Evolutionary conservation across 2,797 vertebrate species (phyloP).

Genomic region (Clarias laeviceps): DNA sequence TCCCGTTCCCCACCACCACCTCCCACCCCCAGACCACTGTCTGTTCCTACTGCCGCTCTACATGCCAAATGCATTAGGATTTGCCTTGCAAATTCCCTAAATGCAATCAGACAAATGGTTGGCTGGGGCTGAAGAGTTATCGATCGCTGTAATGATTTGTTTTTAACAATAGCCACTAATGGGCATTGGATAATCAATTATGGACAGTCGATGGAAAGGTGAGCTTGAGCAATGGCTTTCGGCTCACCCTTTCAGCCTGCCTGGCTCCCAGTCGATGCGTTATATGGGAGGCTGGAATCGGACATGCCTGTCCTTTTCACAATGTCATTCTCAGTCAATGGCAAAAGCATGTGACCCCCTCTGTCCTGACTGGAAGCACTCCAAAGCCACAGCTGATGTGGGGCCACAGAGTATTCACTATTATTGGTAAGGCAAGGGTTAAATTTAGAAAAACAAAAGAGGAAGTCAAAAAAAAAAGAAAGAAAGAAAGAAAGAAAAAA

Average conservation of each 20-base stretch:
- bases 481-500: slow-evolving; percentile 34
- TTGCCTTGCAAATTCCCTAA: slow-evolving; percentile 86
- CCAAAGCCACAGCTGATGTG: not conserved
- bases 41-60: slow-evolving; percentile 55
- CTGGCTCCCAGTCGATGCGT: slow-evolving; percentile 48
- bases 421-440: slow-evolving; percentile 9
- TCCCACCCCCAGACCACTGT: slow-evolving; percentile 57
- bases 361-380: slow-evolving; percentile 22
- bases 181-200: slow-evolving; percentile 95
- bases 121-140: slow-evolving; percentile 86
- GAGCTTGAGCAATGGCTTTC: slow-evolving; percentile 73
- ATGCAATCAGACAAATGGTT: slow-evolving; percentile 74
- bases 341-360: slow-evolving; percentile 38
- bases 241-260: slow-evolving; percentile 68
- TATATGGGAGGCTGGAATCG: slow-evolving; percentile 21
- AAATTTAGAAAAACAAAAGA: slow-evolving; percentile 50
- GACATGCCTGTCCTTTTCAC: slow-evolving; percentile 48
- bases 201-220: slow-evolving; percentile 89
- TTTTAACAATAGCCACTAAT: slow-evolving; percentile 97
- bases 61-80: slow-evolving; percentile 66
- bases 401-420: not conserved
- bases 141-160: slow-evolving; percentile 92
- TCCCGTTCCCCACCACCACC: slow-evolving; percentile 55
- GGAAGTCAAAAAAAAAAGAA: slow-evolving; percentile 54
- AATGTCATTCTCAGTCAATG: slow-evolving; percentile 52